Evolutionary conservation across 2,888 invertebrate species (phyloP).

Genomic region (Microplitis deprimator): DNA sequence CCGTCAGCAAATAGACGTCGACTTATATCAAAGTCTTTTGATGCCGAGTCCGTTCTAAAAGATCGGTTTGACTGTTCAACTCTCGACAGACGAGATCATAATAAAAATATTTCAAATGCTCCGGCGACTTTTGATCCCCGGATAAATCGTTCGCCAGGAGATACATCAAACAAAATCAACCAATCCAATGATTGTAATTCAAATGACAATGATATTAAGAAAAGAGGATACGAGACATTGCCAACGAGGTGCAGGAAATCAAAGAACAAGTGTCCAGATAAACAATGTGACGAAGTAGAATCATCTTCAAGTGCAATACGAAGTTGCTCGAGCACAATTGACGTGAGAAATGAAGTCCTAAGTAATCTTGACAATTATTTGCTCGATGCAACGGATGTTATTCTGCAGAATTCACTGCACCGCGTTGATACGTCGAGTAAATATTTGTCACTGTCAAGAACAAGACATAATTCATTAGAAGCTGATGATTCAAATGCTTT

Average conservation of each 20-base stretch:
- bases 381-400: conserved; percentile 65
- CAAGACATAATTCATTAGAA: conserved; percentile 59
- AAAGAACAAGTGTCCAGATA: conserved; percentile 30
- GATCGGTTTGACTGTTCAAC: not conserved
- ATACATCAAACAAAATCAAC: no score
- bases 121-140: conserved; percentile 1
- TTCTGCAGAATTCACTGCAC: conserved; percentile 50
- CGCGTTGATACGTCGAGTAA: conserved; percentile 31
- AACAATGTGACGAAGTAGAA: conserved; percentile 53
- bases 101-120: not conserved
- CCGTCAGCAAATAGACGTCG: conserved; percentile 20
- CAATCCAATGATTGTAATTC: no score
- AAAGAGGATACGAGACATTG: conserved; percentile 61
- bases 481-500: conserved; percentile 48
- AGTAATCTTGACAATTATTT: conserved; percentile 36
- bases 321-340: conserved; percentile 55
- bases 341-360: conserved; percentile 49
- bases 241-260: conserved; percentile 54
- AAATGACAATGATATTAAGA: not conserved
- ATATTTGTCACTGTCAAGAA: conserved; percentile 45
- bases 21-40: conserved; percentile 27
- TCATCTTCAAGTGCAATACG: conserved; percentile 49
- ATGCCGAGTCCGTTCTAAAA: conserved; percentile 16
- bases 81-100: conserved; percentile 6
- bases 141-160: no score